phyloP scores from a whole-genome alignment of 2,888 invertebrate genomes.

The Drosophila pseudotakahashii region DNA sequence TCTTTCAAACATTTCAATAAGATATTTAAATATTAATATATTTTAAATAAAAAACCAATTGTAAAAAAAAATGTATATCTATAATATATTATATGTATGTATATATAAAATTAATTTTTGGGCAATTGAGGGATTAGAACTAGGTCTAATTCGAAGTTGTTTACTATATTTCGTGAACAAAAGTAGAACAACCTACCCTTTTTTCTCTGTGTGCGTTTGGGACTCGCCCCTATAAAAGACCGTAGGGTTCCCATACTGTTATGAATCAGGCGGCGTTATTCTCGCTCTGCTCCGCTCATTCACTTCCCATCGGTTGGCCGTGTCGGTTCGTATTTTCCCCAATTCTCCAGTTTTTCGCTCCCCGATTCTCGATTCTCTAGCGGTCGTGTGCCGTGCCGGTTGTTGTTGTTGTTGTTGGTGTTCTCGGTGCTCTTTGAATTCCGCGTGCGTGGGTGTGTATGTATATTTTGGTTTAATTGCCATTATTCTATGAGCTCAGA shows the following conservation, averaged over 20 bases:
- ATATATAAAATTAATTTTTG: too few species aligned
- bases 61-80: too few species aligned
- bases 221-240: slow-evolving; percentile 50
- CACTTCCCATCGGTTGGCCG: slow-evolving; percentile 63
- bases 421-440: slow-evolving; percentile 36
- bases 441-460: slow-evolving; percentile 52
- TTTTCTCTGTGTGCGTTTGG: slow-evolving; percentile 31
- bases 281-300: slow-evolving; percentile 54
- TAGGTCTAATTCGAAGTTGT: too few species aligned
- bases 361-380: slow-evolving; percentile 18
- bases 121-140: too few species aligned
- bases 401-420: slow-evolving; percentile 24
- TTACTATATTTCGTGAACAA: not conserved
- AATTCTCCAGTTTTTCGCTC: slow-evolving; percentile 30
- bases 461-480: slow-evolving; percentile 40
- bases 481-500: slow-evolving; percentile 24
- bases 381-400: slow-evolving; percentile 47
- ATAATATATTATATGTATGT: too few species aligned
- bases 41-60: too few species aligned
- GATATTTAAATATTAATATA: too few species aligned
- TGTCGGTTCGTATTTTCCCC: slow-evolving; percentile 52
- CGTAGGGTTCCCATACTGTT: slow-evolving; percentile 38
- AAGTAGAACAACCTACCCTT: not conserved
- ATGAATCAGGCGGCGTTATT: slow-evolving; percentile 64
- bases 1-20: too few species aligned